Conservation (phyloP, 2,888 invertebrate species). For the Brachylomia viminalis region DNA sequence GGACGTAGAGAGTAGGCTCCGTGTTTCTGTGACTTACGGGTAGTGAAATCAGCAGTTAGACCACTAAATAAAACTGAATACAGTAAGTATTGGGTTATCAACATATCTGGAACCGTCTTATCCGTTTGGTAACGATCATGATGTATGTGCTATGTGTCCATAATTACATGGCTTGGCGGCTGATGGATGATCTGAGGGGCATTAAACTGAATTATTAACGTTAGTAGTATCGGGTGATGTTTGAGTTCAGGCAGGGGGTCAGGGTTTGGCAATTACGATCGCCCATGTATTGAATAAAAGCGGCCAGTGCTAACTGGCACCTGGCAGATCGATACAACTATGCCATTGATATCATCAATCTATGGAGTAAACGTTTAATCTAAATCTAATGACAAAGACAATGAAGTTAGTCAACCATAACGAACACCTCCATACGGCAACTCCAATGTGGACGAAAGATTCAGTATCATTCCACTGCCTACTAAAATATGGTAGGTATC, state of each 20-base stretch:
- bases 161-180: slow-evolving; percentile 25
- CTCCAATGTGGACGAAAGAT: no score
- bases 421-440: no score
- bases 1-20: no score
- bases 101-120: slow-evolving; percentile 1
- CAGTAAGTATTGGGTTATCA: slow-evolving; percentile 10
- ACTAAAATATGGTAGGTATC: no score
- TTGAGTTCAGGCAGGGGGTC: neutral
- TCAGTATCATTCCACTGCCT: no score
- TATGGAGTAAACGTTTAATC: no score
- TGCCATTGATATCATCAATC: no score
- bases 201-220: slow-evolving; percentile 13
- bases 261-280: neutral
- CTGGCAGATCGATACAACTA: no score
- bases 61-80: slow-evolving; percentile 12
- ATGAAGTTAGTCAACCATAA: no score
- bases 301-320: no score
- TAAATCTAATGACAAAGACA: no score
- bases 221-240: neutral
- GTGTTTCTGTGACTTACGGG: neutral
- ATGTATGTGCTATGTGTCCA: slow-evolving; percentile 10
- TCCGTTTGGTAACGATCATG: slow-evolving; percentile 29
- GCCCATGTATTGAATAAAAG: no score
- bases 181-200: slow-evolving; percentile 23
- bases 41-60: neutral